Conservation (phyloP, 2,797 vertebrate species). For the Delichon dasypus region DNA sequence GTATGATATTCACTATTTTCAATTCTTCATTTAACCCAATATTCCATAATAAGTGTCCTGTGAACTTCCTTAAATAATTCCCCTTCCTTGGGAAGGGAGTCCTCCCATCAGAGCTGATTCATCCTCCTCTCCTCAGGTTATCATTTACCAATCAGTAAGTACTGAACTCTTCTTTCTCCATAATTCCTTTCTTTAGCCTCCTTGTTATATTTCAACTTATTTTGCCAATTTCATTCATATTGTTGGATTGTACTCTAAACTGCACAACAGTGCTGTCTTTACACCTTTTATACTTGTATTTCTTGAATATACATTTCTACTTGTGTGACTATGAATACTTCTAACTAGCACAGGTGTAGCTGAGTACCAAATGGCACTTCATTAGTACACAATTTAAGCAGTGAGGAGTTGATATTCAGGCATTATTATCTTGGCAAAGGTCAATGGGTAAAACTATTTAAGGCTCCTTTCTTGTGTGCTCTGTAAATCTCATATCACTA, state of each 20-base stretch:
- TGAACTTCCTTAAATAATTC: not conserved
- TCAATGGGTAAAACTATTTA: slow-evolving; percentile 32
- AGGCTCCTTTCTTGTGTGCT: slow-evolving; percentile 28
- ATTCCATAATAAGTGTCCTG: not conserved
- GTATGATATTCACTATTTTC: not conserved
- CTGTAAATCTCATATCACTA: slow-evolving; percentile 37
- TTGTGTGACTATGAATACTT: not conserved
- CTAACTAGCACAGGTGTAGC: not conserved
- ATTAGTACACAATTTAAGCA: not conserved
- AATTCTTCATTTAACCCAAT: not conserved
- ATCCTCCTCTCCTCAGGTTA: not conserved
- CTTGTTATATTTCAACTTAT: not conserved
- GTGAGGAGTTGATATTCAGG: not conserved
- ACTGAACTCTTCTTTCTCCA: not conserved
- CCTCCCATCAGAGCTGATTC: not conserved
- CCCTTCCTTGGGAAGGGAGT: not conserved
- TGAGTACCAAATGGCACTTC: not conserved
- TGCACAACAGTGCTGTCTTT: not conserved
- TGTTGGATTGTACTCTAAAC: not conserved
- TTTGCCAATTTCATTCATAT: not conserved
- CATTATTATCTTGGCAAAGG: slow-evolving; percentile 47
- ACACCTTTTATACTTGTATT: not conserved
- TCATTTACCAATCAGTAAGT: not conserved
- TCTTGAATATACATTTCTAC: not conserved
- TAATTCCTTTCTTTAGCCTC: not conserved